phyloP scores from a whole-genome alignment of 1,140 invertebrate genomes.

The Pinna nobilis region DNA sequence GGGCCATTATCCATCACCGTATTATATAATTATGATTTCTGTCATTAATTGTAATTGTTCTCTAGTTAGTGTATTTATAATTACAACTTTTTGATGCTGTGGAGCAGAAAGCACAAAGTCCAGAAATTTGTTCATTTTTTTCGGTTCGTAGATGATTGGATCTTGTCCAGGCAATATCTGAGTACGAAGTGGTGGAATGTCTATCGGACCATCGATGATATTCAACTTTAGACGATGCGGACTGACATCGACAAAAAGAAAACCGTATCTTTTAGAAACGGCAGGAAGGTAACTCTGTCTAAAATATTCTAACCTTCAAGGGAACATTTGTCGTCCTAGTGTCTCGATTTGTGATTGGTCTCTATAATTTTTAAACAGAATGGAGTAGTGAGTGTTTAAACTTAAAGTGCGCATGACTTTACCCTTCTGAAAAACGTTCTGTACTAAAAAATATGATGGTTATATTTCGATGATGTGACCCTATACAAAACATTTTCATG shows the following conservation, averaged over 20 bases:
- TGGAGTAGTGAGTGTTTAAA: constrained; percentile 27
- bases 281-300: not conserved
- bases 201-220: not conserved
- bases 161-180: constrained; percentile 20
- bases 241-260: constrained; percentile 1
- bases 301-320: constrained; percentile 4
- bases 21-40: constrained; percentile 26
- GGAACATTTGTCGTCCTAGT: constrained; percentile 20
- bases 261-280: not conserved
- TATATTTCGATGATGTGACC: constrained; percentile 9
- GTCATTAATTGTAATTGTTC: constrained; percentile 10
- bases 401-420: constrained; percentile 11
- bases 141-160: constrained; percentile 16
- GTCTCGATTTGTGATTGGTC: constrained; percentile 12
- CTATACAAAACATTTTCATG: constrained; percentile 21
- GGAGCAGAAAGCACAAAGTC: not conserved
- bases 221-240: not conserved
- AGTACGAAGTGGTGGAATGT: constrained; percentile 7
- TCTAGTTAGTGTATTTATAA: not conserved
- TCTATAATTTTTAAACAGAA: constrained; percentile 14
- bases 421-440: too few species aligned
- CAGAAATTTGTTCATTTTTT: constrained; percentile 11
- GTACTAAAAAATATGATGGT: constrained; percentile 26
- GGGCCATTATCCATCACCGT: not conserved
- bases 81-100: not conserved